Conservation (phyloP, 53 echinoderm and acorn worm species). For the Holothuria scabra region DNA sequence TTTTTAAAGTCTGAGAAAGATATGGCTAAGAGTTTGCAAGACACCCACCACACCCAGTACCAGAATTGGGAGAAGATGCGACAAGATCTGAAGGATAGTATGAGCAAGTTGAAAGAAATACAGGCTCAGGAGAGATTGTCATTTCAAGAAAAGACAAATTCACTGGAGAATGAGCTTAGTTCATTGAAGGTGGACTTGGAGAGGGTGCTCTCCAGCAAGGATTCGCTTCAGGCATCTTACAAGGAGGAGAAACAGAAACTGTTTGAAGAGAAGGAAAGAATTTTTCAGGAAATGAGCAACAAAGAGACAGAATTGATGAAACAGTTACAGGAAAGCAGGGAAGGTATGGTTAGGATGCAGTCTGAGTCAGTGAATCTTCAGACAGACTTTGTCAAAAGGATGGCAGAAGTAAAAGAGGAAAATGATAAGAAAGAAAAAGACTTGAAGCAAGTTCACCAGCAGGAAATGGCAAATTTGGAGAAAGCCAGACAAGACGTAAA, state of each 20-base stretch:
- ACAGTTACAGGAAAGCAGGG: conserved; percentile 41
- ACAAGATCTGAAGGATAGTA: conserved; percentile 5
- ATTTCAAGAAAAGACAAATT: not conserved
- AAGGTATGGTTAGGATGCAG: conserved; percentile 12
- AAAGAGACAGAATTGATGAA: conserved; percentile 21
- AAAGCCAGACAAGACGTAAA: not conserved
- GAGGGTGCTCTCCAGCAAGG: not conserved
- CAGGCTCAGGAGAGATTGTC: conserved; percentile 12
- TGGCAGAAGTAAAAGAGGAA: conserved; percentile 31
- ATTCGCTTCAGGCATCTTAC: not conserved
- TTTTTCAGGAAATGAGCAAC: not conserved
- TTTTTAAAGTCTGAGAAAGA: conserved; percentile 24
- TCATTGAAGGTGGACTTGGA: conserved; percentile 14
- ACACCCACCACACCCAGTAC: not conserved
- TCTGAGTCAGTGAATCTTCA: not conserved
- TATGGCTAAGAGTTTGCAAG: not conserved
- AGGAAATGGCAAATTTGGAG: not conserved
- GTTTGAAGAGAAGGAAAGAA: not conserved
- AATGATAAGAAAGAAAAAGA: not conserved
- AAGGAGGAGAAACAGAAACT: conserved; percentile 19
- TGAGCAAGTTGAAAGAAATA: not conserved
- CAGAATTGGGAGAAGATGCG: conserved; percentile 33
- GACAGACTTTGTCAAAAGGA: not conserved
- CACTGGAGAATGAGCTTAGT: conserved; percentile 24
- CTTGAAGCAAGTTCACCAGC: conserved; percentile 8